Percentiles rank a stretch among this genome's conserved stretches.
These are phyloP conservation scores for Oreohelix idahoensis DNA, from an alignment of 1,140 invertebrate genomes.

Conservation along the genomic window DNA sequence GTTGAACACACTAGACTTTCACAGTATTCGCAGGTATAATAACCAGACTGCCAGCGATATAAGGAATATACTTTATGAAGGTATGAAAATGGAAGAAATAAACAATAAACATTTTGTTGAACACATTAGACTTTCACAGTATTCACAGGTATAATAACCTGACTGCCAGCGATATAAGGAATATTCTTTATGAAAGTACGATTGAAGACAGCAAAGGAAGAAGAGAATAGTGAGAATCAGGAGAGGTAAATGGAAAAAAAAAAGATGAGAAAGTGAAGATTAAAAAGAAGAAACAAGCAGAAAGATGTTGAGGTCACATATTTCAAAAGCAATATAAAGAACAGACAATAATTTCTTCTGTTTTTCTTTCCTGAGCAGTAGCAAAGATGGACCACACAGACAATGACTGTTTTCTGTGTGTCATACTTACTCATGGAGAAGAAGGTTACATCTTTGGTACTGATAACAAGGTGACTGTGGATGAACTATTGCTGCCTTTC, in stretches of 20 bases:
- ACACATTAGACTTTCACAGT: conserved; percentile 83
- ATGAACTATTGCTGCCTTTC: conserved; percentile 85
- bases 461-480: conserved; percentile 81
- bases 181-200: conserved; percentile 49
- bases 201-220: too few species aligned
- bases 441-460: conserved; percentile 88
- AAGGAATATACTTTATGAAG: conserved; percentile 43
- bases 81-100: conserved; percentile 50
- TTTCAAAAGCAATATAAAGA: too few species aligned
- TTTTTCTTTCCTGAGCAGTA: conserved; percentile 46
- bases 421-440: conserved; percentile 92
- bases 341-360: background rate
- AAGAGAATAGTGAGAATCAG: too few species aligned
- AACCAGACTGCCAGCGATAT: conserved; percentile 80
- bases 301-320: background rate
- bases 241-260: too few species aligned
- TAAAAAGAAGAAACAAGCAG: background rate
- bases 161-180: conserved; percentile 77
- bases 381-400: conserved; percentile 59
- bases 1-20: conserved; percentile 83
- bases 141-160: conserved; percentile 78
- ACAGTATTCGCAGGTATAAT: conserved; percentile 77
- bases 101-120: too few species aligned
- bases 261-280: background rate
- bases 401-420: conserved; percentile 68